These are phyloP conservation scores for Philotrypesis tridentata DNA, from an alignment of 1,140 invertebrate genomes.

Conservation along the genomic window DNA sequence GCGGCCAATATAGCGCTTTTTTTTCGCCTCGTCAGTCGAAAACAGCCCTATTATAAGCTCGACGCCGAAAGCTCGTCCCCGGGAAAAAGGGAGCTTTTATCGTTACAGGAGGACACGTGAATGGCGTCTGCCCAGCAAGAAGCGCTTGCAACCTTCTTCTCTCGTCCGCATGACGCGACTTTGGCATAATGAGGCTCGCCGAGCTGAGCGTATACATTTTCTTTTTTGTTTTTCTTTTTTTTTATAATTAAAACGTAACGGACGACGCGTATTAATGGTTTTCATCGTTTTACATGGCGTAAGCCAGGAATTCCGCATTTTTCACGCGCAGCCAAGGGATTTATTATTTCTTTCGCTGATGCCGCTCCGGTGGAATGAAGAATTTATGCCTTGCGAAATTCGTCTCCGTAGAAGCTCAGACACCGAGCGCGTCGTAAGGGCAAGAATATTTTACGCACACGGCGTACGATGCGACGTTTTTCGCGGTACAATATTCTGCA, in stretches of 20 bases:
- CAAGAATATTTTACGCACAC: too few species aligned
- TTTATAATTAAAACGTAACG: background rate
- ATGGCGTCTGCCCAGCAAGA: background rate
- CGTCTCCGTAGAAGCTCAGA: too few species aligned
- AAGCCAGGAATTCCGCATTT: too few species aligned
- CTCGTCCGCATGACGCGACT: background rate
- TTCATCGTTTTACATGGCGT: background rate
- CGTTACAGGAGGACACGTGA: background rate
- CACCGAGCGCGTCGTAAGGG: too few species aligned
- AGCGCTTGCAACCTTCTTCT: background rate
- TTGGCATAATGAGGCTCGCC: background rate
- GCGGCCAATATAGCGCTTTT: background rate
- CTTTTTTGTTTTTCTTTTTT: too few species aligned
- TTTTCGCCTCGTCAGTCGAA: background rate
- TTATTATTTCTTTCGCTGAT: too few species aligned
- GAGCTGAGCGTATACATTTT: background rate
- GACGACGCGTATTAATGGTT: background rate
- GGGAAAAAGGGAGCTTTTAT: slow-evolving; percentile 21
- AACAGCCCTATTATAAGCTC: background rate
- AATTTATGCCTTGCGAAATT: too few species aligned
- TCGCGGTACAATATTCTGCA: too few species aligned
- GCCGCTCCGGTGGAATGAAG: too few species aligned
- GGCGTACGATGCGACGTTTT: too few species aligned
- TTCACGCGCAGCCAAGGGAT: too few species aligned
- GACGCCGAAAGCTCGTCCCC: background rate